A percentile compares a stretch with the other conserved stretches of the same genome.
Conservation (phyloP, 2,113 vertebrate species). For the Corythornis cristatus region DNA sequence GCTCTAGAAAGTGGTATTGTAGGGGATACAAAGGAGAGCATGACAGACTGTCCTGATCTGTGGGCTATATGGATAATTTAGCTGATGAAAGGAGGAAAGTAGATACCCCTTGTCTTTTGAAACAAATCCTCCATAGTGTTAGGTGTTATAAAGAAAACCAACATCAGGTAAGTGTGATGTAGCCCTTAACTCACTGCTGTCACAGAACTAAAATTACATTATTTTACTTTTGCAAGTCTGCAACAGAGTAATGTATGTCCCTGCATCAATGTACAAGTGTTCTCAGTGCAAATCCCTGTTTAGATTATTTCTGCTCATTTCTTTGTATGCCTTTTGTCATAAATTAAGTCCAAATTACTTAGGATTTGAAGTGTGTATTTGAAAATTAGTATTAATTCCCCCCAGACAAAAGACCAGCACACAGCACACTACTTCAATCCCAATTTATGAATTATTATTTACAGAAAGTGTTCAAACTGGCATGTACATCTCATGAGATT, state of each 20-base stretch:
- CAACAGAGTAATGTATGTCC: background rate
- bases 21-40: background rate
- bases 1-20: slow-evolving; percentile 24
- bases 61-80: background rate
- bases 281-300: background rate
- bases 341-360: background rate
- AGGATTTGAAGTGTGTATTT: background rate
- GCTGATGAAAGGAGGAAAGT: background rate
- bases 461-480: background rate
- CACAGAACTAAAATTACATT: background rate
- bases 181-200: background rate
- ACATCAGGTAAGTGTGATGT: background rate
- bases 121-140: background rate
- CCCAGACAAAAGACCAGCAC: background rate
- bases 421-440: background rate
- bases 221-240: background rate
- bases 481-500: background rate
- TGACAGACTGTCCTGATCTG: background rate
- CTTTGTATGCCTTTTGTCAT: background rate
- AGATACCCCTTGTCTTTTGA: background rate
- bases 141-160: background rate
- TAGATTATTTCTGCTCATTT: background rate
- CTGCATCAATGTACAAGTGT: background rate
- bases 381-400: background rate
- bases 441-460: background rate